Evolutionary conservation across 2,113 vertebrate species (phyloP).

Genomic region (Prionailurus viverrinus): DNA sequence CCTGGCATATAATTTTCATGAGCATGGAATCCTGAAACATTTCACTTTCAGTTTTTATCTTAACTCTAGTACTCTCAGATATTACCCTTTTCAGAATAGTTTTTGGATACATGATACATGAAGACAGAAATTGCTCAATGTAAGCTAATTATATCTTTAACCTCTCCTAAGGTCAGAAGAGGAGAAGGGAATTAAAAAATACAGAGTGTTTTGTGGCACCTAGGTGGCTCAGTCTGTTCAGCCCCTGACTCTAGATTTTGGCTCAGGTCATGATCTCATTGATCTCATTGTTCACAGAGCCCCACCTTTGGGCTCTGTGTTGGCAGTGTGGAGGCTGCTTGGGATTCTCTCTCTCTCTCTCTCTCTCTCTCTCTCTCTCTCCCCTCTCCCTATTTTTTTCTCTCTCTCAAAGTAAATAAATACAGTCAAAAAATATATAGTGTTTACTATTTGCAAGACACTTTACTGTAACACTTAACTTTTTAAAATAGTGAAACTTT

Average conservation of each 20-base stretch:
- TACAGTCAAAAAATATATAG: no score
- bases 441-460: not conserved
- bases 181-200: not conserved
- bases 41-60: not conserved
- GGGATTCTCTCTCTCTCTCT: no score
- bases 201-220: not conserved
- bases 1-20: not conserved
- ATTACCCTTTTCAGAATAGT: not conserved
- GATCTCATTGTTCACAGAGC: no score
- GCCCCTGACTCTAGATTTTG: no score
- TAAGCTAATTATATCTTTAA: conserved; percentile 7
- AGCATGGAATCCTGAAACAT: not conserved
- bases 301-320: no score
- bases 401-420: no score
- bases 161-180: not conserved
- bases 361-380: no score
- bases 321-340: no score
- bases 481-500: not conserved
- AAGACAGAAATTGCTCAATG: not conserved
- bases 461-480: not conserved
- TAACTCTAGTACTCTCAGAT: not conserved
- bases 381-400: no score
- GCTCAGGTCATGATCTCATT: no score
- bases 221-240: no score
- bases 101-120: not conserved